Base-by-base conservation (phyloP, 2,113 vertebrate species). In the Anseranas semipalmata region DNA sequence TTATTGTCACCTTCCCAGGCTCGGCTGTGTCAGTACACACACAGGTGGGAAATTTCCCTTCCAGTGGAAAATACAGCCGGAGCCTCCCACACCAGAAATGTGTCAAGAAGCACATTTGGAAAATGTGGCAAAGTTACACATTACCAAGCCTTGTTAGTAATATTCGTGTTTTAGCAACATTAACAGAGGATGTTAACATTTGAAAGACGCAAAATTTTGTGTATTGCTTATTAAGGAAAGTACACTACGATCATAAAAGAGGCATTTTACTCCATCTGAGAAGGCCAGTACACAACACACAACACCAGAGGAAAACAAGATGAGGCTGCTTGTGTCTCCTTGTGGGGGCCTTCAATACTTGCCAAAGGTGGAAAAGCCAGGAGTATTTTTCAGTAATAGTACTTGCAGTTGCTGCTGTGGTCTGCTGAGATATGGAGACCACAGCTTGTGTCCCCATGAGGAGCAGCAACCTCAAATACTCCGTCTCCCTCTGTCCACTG, bases 1-100 rank as follows among this genome's bases (percentile, higher is more conserved):
- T 78, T 59, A 67, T 68, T 83, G 60, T 45, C 8, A 20, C 12
- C 10, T 70, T 35, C 15, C 8, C 71, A 89, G 30, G 41, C 18
- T 27, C 58, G 77, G 81, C 48, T 85, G 56, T 24, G 50, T 71
- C 37, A 53, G 33, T 53, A 71, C 2, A 2, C 85, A 76, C 0
- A 1, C 25, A 0, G 0, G 32, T 0, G 0, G 28, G 22, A 82
- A 85, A 45, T 18, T 92, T 71, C 48, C 59, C 25, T 52, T n/a
- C 5, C 17, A 66, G 63, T 25, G 25, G 53, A 85, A 93, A 67
- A 75, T 7, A 77, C 4, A 72, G 41, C 19, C 70, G 78, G 58
- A 87, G 33, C 67, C 81, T 79, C 66, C 32, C 39, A 87, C 50
- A 91, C 45, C 67, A 63, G 74, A 73, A 91, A 72, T 0, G 1